Conservation (phyloP, 1,140 invertebrate genomes). For the Paracyclopina nana region DNA sequence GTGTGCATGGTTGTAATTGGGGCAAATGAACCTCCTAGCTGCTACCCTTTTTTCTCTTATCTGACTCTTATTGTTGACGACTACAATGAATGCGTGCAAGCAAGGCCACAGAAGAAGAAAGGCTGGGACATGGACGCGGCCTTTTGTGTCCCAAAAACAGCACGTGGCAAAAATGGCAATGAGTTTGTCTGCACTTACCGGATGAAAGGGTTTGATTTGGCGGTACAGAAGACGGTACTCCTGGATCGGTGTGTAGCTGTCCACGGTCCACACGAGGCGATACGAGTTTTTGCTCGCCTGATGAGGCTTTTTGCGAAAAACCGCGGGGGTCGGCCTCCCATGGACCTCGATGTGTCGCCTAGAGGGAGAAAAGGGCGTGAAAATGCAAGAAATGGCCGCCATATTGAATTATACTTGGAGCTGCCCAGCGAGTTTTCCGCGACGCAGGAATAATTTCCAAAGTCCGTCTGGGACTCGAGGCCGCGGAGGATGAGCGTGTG, state of each 20-base stretch:
- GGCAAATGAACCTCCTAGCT: too few species aligned
- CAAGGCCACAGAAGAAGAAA: too few species aligned
- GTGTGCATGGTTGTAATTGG: too few species aligned
- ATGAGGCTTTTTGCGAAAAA: too few species aligned
- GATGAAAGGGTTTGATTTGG: background rate
- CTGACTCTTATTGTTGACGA: too few species aligned
- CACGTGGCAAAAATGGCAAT: too few species aligned
- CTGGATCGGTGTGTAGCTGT: conserved; percentile 2
- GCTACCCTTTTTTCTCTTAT: too few species aligned
- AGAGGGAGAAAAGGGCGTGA: background rate
- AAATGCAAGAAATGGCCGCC: background rate
- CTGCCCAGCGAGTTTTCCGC: background rate
- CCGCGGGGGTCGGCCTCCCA: conserved; percentile 4
- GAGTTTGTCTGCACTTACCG: too few species aligned
- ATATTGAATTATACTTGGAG: conserved; percentile 1
- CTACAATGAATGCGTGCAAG: too few species aligned
- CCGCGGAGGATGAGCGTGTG: background rate
- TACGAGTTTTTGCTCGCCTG: too few species aligned
- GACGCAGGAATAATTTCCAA: conserved; percentile 6
- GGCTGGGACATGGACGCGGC: too few species aligned
- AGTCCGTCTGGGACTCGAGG: background rate
- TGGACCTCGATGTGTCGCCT: conserved; percentile 11
- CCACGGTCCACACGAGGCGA: background rate
- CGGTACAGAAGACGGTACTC: conserved; percentile 1
- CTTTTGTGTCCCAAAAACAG: too few species aligned